Percentiles rank a stretch among this genome's conserved stretches.
These are phyloP conservation scores for Stenodera caucasica DNA, from an alignment of 2,888 invertebrate genomes.

Conservation along the genomic window DNA sequence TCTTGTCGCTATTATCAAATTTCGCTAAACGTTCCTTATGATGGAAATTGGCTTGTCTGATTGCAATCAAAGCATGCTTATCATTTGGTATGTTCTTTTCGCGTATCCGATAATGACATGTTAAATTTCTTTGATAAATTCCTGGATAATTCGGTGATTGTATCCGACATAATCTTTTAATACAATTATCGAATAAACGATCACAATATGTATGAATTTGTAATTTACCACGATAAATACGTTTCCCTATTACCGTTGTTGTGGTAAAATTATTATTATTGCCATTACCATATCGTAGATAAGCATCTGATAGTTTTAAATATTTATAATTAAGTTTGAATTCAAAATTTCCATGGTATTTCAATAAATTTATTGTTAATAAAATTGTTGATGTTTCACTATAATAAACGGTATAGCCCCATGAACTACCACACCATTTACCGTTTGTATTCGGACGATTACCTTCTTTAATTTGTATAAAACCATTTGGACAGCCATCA, in stretches of 20 bases:
- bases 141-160: constrained; percentile 92
- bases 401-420: constrained; percentile 81
- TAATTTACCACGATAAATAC: constrained; percentile 80
- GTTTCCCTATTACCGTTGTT: constrained; percentile 75
- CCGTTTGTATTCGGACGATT: constrained; percentile 87
- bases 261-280: no score
- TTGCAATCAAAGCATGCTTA: constrained; percentile 89
- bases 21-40: constrained; percentile 68
- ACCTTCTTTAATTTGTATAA: constrained; percentile 84
- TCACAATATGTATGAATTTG: constrained; percentile 67
- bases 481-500: constrained; percentile 85
- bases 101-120: constrained; percentile 85
- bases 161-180: constrained; percentile 79
- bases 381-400: constrained; percentile 90
- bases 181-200: constrained; percentile 84
- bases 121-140: constrained; percentile 85
- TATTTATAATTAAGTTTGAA: constrained; percentile 81
- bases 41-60: constrained; percentile 74
- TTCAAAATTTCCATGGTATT: constrained; percentile 74
- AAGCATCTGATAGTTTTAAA: constrained; percentile 76
- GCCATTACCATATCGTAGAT: constrained; percentile 79
- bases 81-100: constrained; percentile 86
- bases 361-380: constrained; percentile 78
- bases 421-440: constrained; percentile 85
- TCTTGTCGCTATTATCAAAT: no score